Base-by-base conservation (phyloP, 2,888 invertebrate genomes). In the Erebia palarica region DNA sequence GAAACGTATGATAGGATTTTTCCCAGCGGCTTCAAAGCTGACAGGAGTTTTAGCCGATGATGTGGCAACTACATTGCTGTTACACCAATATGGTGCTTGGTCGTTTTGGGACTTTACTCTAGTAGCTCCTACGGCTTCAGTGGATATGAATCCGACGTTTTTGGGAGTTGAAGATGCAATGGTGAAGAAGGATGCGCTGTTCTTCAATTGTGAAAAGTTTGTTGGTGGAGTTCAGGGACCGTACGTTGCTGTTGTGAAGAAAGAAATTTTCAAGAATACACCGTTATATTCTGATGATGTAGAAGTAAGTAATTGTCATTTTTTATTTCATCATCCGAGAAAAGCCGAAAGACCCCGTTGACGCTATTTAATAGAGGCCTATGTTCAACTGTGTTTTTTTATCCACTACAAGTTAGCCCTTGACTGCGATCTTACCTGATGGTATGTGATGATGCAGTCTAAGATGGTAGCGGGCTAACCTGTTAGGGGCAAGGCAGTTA, bases 21-120 rank as follows among this genome's bases (percentile, higher is more conserved):
- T 98, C 87, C 95, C 96, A 36, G 97, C 97, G 0, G 97, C 97
- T 1, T 97, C 97, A 27, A 97, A 97, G 83, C 94, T 98, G n/a
- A 97, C 98, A 0, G 98, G 98, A 9, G 96, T 97, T n/a, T 83
- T 98, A 51, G 95, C 96, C 58, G 97, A 98, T 88, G 97, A 97
- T 80, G 95, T 97, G 3, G 96, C 96, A 0, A 96, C 98, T 10
- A 97, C 97, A 0, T 89, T 96, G 16, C 90, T 97, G 5, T 93
- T 98, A 14, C 98, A 98, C 82, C 96, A 94, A 71, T 96, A 97
- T 82, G 96, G 96, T 10, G 98, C 97, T 0, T 94, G 96, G 77
- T 95, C 97, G 4, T 96, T 98, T 82, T 98, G 98, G 98, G 98
- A 98, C 86, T 98, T 97, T 83, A 97, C 97, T 9, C 94, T 97